Conservation (phyloP, 1,140 invertebrate genomes). For the Hylyphantes graminicola region DNA sequence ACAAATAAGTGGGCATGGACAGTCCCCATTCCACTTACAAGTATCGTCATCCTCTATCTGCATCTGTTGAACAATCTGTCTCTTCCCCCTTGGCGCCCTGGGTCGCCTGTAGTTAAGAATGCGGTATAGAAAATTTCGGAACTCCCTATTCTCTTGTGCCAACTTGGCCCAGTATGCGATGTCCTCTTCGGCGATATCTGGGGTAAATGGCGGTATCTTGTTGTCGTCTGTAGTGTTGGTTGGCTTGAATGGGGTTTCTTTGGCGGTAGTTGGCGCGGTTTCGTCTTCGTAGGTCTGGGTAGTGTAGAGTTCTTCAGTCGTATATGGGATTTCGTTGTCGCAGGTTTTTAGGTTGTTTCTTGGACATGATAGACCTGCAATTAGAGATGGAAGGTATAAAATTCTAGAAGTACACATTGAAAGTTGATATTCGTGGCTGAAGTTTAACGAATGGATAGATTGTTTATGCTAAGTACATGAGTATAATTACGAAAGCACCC, state of each 20-base stretch:
- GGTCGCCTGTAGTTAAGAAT: neutral
- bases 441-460: no score
- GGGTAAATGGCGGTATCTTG: neutral
- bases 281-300: neutral
- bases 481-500: no score
- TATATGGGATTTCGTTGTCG: neutral
- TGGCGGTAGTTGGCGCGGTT: neutral
- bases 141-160: neutral
- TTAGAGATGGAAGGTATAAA: no score
- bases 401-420: no score
- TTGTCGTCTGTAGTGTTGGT: neutral
- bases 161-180: no score
- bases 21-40: conserved; percentile 51
- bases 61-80: conserved; percentile 4
- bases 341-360: no score
- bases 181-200: no score
- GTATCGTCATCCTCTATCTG: neutral
- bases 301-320: neutral
- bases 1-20: conserved; percentile 53
- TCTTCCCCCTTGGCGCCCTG: neutral
- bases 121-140: conserved; percentile 25
- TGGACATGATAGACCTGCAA: no score
- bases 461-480: no score
- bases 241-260: neutral
- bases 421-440: no score